Conservation (phyloP, 2,113 vertebrate species). For the Alethe diademata region DNA sequence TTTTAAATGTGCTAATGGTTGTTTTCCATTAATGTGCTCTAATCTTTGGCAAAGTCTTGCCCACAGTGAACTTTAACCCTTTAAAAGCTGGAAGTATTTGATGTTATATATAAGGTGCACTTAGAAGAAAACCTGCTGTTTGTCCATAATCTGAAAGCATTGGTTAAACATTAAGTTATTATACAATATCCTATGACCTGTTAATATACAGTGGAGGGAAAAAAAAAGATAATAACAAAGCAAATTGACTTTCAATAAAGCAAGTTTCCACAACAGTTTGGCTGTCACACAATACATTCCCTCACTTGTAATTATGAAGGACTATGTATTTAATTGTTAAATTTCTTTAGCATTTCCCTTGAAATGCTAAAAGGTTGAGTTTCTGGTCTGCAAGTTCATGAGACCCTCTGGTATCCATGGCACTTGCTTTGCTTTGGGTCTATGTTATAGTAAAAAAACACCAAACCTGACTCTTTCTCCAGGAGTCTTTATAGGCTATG, state of each 20-base stretch:
- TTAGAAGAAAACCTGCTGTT: neutral
- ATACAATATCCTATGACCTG: neutral
- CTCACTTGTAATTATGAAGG: neutral
- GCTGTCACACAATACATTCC: neutral
- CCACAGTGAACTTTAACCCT: neutral
- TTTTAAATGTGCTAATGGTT: neutral
- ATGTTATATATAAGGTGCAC: neutral
- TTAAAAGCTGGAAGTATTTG: neutral
- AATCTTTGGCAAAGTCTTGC: neutral
- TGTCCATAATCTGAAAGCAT: neutral
- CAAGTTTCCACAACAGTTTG: neutral
- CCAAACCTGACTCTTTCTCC: neutral
- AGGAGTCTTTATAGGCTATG: neutral
- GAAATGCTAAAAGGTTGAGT: neutral
- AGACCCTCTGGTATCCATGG: neutral
- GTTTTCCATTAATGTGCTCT: neutral
- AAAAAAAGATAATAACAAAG: neutral
- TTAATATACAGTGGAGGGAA: neutral
- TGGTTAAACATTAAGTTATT: neutral
- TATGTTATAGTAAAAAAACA: neutral
- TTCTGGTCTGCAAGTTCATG: neutral
- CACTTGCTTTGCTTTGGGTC: neutral
- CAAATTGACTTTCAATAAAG: neutral
- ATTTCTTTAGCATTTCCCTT: neutral
- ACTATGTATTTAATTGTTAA: neutral